Base-by-base conservation (phyloP, 2,888 invertebrate genomes). In the Lymantria dispar region DNA sequence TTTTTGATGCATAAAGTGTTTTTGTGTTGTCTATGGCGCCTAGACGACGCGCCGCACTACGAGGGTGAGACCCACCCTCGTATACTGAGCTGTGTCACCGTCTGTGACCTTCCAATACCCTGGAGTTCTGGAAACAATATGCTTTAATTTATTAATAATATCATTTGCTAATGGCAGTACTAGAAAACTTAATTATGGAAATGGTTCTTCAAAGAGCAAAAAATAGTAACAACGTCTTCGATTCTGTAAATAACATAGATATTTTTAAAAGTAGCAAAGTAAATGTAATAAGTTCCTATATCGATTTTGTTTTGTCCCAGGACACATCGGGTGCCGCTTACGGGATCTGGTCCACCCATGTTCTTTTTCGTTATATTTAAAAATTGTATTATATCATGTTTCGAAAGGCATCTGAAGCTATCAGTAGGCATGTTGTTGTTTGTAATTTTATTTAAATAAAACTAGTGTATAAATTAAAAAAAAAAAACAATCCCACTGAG, bases 41-140 rank as follows among this genome's bases (percentile, higher is more conserved):
- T 77, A 77, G 77, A 77, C 77, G 65, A 52, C 66, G 54, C 61
- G 48, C 62, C 68, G 14, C 22, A 14, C 41, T 30, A 43, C n/a
- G 60, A 40, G n/a, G 48, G 56, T 60, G 52, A 40, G 54, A 48
- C 48, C 45, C 57, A 54, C 60, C 53, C 48, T 33, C 10, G 12
- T 55, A 31, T 45, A 42, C 50, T 55, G 51, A 51, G 49, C 33
- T 12, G 45, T 52, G 43, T 33, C 11, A 47, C 11, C 30, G 40
- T 15, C 39, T 46, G 13, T 43, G 56, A 50, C 66, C 64, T 65
- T 60, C 50, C 50, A 39, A 38, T 60, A 56, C 46, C 63, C 58
- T 60, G 48, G 13, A 38, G 7, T 7, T n/a, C n/a, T 51, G 41
- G 43, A 1, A 15, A 45, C 12, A 49, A 13, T 12, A 43, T 51